phyloP scores from a whole-genome alignment of 35 echinoderm and acorn worm species.

The Hemicentrotus pulcherrimus region DNA sequence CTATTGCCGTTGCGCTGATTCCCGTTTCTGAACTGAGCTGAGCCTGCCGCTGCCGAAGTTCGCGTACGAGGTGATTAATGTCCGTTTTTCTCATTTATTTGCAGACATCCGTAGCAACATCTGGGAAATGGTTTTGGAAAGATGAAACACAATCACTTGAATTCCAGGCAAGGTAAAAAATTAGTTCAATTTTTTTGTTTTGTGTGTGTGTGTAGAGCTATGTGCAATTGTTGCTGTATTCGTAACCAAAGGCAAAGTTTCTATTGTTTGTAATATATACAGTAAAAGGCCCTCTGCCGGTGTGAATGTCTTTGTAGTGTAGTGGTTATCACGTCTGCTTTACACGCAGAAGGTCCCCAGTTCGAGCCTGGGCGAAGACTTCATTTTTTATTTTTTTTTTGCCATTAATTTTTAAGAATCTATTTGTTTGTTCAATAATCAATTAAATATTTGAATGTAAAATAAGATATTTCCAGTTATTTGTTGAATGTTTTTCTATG shows the following conservation, averaged over 20 bases:
- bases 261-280: neutral
- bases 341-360: constrained; percentile 99
- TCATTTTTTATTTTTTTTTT: constrained; percentile 57
- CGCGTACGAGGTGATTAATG: neutral
- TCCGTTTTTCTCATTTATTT: constrained; percentile 26
- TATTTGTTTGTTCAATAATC: too few relatives aligned
- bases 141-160: constrained; percentile 82
- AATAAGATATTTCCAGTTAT: too few relatives aligned
- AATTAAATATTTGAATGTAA: too few relatives aligned
- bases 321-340: constrained; percentile 99
- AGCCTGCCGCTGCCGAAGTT: neutral
- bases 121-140: constrained; percentile 94
- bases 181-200: neutral
- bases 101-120: constrained; percentile 57
- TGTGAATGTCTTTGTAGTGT: constrained; percentile 77
- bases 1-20: too few relatives aligned
- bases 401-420: too few relatives aligned
- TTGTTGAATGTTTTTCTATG: too few relatives aligned
- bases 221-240: too few relatives aligned
- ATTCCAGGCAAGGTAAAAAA: constrained; percentile 73
- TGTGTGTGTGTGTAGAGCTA: too few relatives aligned
- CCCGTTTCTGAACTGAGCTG: too few relatives aligned
- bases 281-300: neutral
- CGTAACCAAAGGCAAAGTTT: neutral
- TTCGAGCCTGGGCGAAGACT: constrained; percentile 97